Conservation (phyloP, 2,888 invertebrate species). For the Caenorhabditis sp. region DNA sequence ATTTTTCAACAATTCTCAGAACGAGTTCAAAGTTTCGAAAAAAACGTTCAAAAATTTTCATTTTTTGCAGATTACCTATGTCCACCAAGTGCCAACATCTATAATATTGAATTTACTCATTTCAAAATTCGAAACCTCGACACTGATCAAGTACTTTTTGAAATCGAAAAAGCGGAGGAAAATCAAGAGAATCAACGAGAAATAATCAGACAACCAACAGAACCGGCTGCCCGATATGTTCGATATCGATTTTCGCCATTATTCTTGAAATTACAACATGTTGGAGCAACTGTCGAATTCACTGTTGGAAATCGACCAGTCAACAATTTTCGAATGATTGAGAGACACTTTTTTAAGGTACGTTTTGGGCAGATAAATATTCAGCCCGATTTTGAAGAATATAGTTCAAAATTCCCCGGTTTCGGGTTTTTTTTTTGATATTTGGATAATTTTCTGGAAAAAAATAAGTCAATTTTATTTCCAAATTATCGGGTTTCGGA, state of each 20-base stretch:
- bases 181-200: slow-evolving; percentile 4
- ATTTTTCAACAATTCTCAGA: too few species aligned
- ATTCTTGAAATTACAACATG: slow-evolving; percentile 87
- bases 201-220: slow-evolving; percentile 71
- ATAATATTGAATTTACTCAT: slow-evolving; percentile 95
- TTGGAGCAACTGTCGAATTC: slow-evolving; percentile 98
- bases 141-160: slow-evolving; percentile 87
- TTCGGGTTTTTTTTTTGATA: too few species aligned
- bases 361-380: background rate
- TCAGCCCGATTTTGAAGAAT: too few species aligned
- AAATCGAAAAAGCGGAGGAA: slow-evolving; percentile 83
- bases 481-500: too few species aligned
- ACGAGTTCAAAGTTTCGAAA: too few species aligned
- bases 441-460: too few species aligned
- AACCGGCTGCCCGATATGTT: slow-evolving; percentile 90
- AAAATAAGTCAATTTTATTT: too few species aligned
- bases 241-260: slow-evolving; percentile 98
- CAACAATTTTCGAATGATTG: slow-evolving; percentile 95
- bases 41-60: too few species aligned
- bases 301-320: slow-evolving; percentile 90
- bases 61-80: slow-evolving; percentile 82
- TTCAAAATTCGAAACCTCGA: slow-evolving; percentile 94
- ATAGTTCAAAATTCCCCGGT: too few species aligned
- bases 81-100: slow-evolving; percentile 92
- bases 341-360: slow-evolving; percentile 83